Conservation (phyloP, 2,797 vertebrate genomes). For the Myotis myotis region DNA sequence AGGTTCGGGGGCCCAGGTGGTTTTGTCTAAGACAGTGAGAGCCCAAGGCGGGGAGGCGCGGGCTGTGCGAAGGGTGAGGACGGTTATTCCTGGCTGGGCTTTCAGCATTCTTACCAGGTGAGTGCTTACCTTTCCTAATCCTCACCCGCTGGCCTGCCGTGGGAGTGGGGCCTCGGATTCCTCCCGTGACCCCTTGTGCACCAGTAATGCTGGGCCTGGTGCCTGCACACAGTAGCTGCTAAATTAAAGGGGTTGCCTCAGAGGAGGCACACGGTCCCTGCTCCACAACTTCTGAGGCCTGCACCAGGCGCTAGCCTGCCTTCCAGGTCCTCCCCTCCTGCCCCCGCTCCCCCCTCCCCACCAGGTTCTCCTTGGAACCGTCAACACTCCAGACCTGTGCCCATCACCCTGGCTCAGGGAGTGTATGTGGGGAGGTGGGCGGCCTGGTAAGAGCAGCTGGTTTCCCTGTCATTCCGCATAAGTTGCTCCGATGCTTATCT, state of each 20-base stretch:
- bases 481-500: not conserved
- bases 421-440: not conserved
- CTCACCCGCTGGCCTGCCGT: not conserved
- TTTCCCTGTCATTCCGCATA: not conserved
- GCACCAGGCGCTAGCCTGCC: not conserved
- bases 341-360: no score
- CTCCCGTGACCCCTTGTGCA: not conserved
- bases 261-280: not conserved
- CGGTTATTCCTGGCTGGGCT: not conserved
- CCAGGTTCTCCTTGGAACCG: not conserved
- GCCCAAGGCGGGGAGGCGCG: accelerated
- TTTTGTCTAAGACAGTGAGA: not conserved
- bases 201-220: accelerated
- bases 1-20: not conserved
- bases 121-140: accelerated
- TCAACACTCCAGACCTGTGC: no score
- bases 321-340: accelerated
- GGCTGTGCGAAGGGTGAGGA: not conserved
- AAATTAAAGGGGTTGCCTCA: no score
- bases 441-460: not conserved
- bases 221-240: not conserved
- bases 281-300: not conserved
- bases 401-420: not conserved
- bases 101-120: accelerated
- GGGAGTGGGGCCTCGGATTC: not conserved